Evolutionary conservation across 2,113 vertebrate genomes (phyloP), one percentile per base, ranked within the genome.

Genomic region (Chrysochloris asiatica): DNA sequence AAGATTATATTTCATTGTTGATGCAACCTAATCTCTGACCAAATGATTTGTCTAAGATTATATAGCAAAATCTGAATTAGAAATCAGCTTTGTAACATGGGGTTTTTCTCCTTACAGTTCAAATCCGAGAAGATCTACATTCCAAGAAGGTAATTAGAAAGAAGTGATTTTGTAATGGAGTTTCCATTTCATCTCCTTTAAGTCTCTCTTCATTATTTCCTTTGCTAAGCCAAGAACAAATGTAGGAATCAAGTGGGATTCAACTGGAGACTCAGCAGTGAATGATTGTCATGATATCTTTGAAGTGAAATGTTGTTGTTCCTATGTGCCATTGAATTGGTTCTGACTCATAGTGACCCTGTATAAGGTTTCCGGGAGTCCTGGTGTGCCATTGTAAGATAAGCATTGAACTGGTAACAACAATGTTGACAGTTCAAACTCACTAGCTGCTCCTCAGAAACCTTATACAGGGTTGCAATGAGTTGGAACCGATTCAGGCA

Each of bases 271-370:
- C 36, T 90, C 50, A 83, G 69, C 48, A 79, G 50, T 82, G 56
- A 83, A 80, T 59, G 38, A 61, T 0, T 47, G 47, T 50, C 8
- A 48, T 41, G 86, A 67, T 65, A 72, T 30, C 9, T 41, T 41
- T 90, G 50, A 95, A 79, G 71, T 16, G 83, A 83, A 95, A 59
- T 3, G n/a, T n/a, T n/a, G n/a, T n/a, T n/a, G n/a, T n/a, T n/a
- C n/a, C n/a, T n/a, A n/a, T n/a, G n/a, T n/a, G n/a, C n/a, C n/a
- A n/a, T n/a, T n/a, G n/a, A n/a, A n/a, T n/a, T n/a, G n/a, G n/a
- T n/a, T n/a, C n/a, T n/a, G n/a, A n/a, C n/a, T n/a, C n/a, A n/a
- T n/a, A n/a, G n/a, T n/a, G n/a, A n/a, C n/a, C n/a, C n/a, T n/a
- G n/a, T n/a, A n/a, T n/a, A n/a, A n/a, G n/a, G n/a, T n/a, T n/a